phyloP scores from a whole-genome alignment of 2,888 invertebrate genomes.

The Dermolepida albohirtum region DNA sequence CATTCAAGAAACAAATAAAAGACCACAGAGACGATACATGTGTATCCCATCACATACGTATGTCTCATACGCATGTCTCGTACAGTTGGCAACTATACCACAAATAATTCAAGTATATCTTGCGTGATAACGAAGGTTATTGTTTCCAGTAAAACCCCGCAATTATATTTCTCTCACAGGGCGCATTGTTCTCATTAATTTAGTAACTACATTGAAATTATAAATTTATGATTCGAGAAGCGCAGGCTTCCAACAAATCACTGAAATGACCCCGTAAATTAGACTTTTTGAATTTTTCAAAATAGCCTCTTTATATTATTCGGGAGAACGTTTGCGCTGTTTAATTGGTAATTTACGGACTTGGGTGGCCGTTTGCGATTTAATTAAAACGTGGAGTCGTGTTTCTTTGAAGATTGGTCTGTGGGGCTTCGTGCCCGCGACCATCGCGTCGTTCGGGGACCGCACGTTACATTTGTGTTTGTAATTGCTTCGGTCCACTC shows the following conservation, averaged over 20 bases:
- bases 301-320: slow-evolving; percentile 33
- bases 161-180: slow-evolving; percentile 10
- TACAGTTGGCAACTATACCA: no score
- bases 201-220: slow-evolving; percentile 5
- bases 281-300: slow-evolving; percentile 36
- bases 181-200: slow-evolving; percentile 20
- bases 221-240: slow-evolving; percentile 30
- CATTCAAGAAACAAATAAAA: no score
- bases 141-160: neutral
- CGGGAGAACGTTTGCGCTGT: slow-evolving; percentile 34
- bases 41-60: no score
- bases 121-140: no score
- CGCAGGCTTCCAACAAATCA: slow-evolving; percentile 32
- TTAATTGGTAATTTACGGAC: slow-evolving; percentile 43
- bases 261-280: slow-evolving; percentile 15
- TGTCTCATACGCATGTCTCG: no score
- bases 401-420: slow-evolving; percentile 43
- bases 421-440: slow-evolving; percentile 6
- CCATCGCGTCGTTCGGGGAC: neutral
- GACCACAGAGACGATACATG: no score
- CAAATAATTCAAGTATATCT: no score
- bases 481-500: slow-evolving; percentile 23
- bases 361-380: slow-evolving; percentile 42
- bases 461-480: slow-evolving; percentile 8
- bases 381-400: slow-evolving; percentile 47